Evolutionary conservation across 2,113 vertebrate species (phyloP).

Genomic region (Mungos mungo): DNA sequence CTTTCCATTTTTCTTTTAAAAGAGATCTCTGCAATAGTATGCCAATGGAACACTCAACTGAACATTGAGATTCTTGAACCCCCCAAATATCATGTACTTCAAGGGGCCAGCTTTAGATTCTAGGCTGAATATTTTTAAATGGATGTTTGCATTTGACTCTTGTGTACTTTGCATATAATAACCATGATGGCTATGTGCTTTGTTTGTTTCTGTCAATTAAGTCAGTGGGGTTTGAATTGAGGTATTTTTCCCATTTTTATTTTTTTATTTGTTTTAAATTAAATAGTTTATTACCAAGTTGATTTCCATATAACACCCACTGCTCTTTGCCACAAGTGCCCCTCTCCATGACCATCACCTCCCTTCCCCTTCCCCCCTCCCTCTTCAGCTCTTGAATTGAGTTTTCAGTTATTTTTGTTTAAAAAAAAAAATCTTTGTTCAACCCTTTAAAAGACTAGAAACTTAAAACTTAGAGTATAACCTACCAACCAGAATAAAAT

Average conservation of each 20-base stretch:
- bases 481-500: neutral
- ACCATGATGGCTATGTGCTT: neutral
- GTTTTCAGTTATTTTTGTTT: constrained; percentile 42
- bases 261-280: no score
- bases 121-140: neutral
- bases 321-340: no score
- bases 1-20: neutral
- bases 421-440: neutral
- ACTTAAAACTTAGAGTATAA: neutral
- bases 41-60: neutral
- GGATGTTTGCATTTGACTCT: neutral
- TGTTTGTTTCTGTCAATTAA: constrained; percentile 37
- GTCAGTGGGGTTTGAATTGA: constrained; percentile 28
- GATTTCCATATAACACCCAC: no score
- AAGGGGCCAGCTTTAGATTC: neutral
- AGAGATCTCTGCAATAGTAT: neutral
- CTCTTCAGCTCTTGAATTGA: neutral
- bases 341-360: no score
- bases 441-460: constrained; percentile 25
- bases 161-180: neutral
- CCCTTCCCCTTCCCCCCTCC: no score
- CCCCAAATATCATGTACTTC: neutral
- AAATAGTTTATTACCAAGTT: no score
- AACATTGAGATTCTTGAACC: neutral
- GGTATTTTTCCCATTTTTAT: no score